These are phyloP conservation scores for Porites australiensis DNA, from an alignment of 64 coral and sea anemone genomes.

Conservation along the genomic window DNA sequence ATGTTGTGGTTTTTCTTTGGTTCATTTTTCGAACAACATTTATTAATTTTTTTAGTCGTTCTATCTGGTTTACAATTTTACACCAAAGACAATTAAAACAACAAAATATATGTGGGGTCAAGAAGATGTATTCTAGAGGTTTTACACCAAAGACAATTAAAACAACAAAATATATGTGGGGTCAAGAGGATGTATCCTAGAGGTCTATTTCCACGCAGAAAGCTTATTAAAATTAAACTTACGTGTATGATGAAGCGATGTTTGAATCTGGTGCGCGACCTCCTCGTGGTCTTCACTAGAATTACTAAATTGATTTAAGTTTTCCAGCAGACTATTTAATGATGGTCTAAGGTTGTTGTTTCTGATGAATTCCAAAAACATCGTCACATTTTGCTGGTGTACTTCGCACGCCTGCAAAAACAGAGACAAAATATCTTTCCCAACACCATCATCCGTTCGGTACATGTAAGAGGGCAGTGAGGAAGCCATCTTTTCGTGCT, in stretches of 20 bases:
- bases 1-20: too few species aligned
- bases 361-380: conserved; percentile 2
- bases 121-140: too few species aligned
- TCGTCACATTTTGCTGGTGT: background rate
- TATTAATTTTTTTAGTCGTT: too few species aligned
- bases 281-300: background rate
- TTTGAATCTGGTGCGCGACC: background rate
- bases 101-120: too few species aligned
- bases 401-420: background rate
- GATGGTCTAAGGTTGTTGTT: background rate
- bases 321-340: background rate
- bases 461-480: conserved; percentile 4
- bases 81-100: too few species aligned
- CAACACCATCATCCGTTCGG: background rate
- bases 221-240: background rate
- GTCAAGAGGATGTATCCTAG: too few species aligned
- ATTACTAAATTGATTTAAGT: background rate
- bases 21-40: too few species aligned
- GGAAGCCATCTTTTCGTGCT: background rate
- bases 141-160: too few species aligned
- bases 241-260: background rate
- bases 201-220: too few species aligned
- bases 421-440: background rate
- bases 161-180: too few species aligned
- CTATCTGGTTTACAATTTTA: too few species aligned